Conservation (phyloP, 2,113 vertebrate genomes). For the Butorides virescens region DNA sequence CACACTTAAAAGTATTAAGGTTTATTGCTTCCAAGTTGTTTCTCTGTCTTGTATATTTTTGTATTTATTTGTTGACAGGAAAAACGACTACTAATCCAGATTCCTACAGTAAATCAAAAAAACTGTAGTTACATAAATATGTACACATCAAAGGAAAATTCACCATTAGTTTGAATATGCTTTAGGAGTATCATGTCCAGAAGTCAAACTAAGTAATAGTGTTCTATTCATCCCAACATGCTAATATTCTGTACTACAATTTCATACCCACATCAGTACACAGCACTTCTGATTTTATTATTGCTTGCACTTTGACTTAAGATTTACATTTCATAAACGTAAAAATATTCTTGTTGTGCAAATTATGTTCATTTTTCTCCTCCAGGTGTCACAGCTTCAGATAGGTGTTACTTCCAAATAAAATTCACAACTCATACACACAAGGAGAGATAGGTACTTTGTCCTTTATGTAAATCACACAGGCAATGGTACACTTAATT, state of each 20-base stretch:
- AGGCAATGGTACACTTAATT: neutral
- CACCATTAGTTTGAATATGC: neutral
- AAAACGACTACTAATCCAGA: neutral
- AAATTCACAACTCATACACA: neutral
- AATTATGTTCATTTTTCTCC: neutral
- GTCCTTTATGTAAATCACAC: neutral
- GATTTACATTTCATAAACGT: neutral
- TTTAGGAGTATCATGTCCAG: neutral
- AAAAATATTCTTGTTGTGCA: neutral
- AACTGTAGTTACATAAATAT: neutral
- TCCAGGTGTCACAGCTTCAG: neutral
- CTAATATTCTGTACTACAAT: neutral
- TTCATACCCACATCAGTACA: neutral
- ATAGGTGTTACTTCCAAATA: neutral
- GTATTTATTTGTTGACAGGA: neutral
- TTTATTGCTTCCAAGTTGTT: neutral
- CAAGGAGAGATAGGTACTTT: neutral
- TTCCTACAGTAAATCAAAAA: neutral
- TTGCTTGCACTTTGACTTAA: neutral
- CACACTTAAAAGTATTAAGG: neutral
- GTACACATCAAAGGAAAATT: neutral
- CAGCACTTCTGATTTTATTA: neutral
- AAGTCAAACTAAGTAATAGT: neutral
- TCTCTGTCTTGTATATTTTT: neutral
- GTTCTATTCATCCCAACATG: neutral